Evolutionary conservation across 2,888 invertebrate genomes (phyloP), one percentile per base, ranked within the genome.

Genomic region (Lycophotia porphyrea): DNA sequence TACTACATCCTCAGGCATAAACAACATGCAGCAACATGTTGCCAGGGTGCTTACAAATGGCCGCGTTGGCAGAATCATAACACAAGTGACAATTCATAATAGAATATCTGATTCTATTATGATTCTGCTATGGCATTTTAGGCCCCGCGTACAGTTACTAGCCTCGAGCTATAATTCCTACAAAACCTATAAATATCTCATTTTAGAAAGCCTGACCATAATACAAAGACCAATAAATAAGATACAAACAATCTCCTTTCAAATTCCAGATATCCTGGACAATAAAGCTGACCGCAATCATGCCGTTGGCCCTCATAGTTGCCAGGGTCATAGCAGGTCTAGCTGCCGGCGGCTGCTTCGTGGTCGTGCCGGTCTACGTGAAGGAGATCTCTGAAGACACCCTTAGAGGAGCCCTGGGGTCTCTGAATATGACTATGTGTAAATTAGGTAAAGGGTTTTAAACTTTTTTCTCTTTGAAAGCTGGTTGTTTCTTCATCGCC

Each of bases 391-490:
- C 94, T 0, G 91, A 94, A 64, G 94, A 94, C 83, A 84, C 90
- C 1, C 89, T 92, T 80, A 74, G 94, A 74, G 94, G 94, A 0
- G 93, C 94, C 0, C 77, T 95, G 2, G 93, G 92, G 0, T 93
- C 94, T 0, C 82, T 95, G 5, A 93, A 91, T 2, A 94, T 95
- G 94, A 93, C 94, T 8, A 82, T 94, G 4, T 94, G 94, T 85
- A 94, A 95, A 78, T 83, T 95, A 0, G 77, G 77, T 78, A 31
- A 27, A n/a, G 15, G 31, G 0, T 39, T 69, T 42, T 42, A 7
- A n/a, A 21, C 11, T 39, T 61, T 34, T 24, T 36, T 61, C 1
- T n/a, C n/a, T 15, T 8, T n/a, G 15, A 5, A 8, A 61, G 0
- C 11, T 24, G 9, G 21, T 9, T 34, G 4, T 58, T 27, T 7